A percentile compares a stretch with the other conserved stretches of the same genome.
phyloP scores from a whole-genome alignment of 2,113 vertebrate species.

The Plotosus lineatus region DNA sequence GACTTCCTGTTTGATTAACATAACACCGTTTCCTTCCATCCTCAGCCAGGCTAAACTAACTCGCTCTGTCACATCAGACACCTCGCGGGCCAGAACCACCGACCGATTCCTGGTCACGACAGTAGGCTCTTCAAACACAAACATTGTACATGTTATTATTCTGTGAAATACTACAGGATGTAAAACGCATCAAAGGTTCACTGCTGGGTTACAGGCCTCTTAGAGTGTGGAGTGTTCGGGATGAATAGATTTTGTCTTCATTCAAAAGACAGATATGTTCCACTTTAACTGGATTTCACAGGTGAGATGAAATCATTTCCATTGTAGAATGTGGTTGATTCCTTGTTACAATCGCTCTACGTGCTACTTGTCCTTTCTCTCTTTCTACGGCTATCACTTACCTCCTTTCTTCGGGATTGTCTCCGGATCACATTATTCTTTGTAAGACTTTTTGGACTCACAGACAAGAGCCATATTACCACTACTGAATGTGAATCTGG shows the following conservation, averaged over 20 bases:
- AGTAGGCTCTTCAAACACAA: slow-evolving; percentile 29
- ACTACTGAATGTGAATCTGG: slow-evolving; percentile 16
- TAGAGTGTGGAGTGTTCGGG: slow-evolving; percentile 25
- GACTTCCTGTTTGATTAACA: slow-evolving; percentile 36
- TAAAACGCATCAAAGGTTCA: background rate
- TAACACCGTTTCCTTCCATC: slow-evolving; percentile 38
- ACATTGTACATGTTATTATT: too few relatives aligned
- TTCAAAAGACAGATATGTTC: slow-evolving; percentile 18
- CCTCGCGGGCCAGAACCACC: slow-evolving; percentile 41
- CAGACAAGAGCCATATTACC: slow-evolving; percentile 35
- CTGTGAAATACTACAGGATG: background rate
- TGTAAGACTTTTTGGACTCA: accelerated
- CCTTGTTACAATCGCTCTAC: background rate
- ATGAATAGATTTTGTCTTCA: background rate
- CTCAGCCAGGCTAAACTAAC: slow-evolving; percentile 50
- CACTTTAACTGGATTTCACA: slow-evolving; percentile 27
- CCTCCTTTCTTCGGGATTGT: too few relatives aligned
- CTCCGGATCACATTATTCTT: slow-evolving; percentile 12
- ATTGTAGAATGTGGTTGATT: slow-evolving; percentile 5
- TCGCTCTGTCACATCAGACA: slow-evolving; percentile 24
- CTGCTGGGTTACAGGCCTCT: slow-evolving; percentile 13
- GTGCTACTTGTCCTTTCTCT: background rate
- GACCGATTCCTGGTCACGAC: slow-evolving; percentile 22
- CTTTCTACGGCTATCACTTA: slow-evolving; percentile 11
- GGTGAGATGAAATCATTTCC: slow-evolving; percentile 14